Base-by-base conservation (phyloP, 2,797 vertebrate species). In the Melopsittacus undulatus region DNA sequence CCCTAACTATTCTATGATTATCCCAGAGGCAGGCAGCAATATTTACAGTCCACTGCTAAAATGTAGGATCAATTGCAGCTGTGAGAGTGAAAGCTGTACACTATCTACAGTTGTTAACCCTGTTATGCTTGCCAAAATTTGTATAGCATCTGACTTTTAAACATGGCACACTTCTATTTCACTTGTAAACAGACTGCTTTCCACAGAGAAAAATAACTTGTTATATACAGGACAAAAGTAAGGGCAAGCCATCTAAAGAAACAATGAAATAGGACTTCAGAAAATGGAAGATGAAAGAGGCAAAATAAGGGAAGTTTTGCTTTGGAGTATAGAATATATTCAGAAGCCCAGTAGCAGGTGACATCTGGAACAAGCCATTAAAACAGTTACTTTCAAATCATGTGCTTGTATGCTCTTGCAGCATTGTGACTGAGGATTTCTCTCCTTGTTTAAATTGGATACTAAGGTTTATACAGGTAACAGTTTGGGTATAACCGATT, bases 321-420 rank as follows among this genome's bases (percentile, higher is more conserved):
- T 91, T 91, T 87, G 70, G 66, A n/a, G 62, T 88, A 83, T 4
- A 81, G 68, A 87, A 87, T 63, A 68, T 57, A 80, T 90, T 91
- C 78, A 78, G 62, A 80, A 24, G 45, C 40, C 21, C 18, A 64
- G 52, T 3, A 16, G 56, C 46, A 93, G 68, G 57, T 38, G 52
- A 91, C 61, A 85, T 75, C 87, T 57, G 59, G 59, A 68, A 93
- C 56, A 84, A 84, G 32, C 11, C 54, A 84, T 30, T 90, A 74
- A 68, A 91, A 74, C 2, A 80, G 26, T 52, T 85, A 77, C n/a
- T 75, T 89, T 79, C 43, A 73, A 82, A 59, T 42, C 34, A 32
- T 0, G 6, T 32, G 36, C 46, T 59, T 73, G 22, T 62, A 67
- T 91, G 40, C 1, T 67, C 83, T 79, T 86, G 78, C 74, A 82